Conservation (phyloP, 1,140 invertebrate species). For the Drosophila baimaii region DNA sequence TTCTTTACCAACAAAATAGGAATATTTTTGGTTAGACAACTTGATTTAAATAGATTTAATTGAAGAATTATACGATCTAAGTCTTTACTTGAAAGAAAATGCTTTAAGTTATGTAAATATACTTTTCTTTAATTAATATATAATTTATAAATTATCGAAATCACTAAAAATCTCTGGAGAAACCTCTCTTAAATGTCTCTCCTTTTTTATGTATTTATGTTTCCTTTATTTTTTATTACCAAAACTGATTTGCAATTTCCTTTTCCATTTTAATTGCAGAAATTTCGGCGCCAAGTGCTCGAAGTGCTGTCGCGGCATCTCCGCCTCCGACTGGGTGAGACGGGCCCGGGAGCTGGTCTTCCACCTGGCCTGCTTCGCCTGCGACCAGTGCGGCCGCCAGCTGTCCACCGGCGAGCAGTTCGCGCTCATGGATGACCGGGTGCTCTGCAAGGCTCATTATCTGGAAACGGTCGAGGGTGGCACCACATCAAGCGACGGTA, state of each 20-base stretch:
- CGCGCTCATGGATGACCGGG: slow-evolving; percentile 95
- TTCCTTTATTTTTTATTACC: background rate
- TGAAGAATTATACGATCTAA: too few species aligned
- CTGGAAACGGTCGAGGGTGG: slow-evolving; percentile 96
- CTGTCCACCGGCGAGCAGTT: slow-evolving; percentile 99
- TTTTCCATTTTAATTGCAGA: slow-evolving; percentile 87
- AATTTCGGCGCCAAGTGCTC: slow-evolving; percentile 98
- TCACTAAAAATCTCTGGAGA: background rate
- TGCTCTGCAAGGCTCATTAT: slow-evolving; percentile 98
- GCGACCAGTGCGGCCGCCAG: slow-evolving; percentile 98
- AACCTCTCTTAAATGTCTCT: background rate
- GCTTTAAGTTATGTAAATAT: background rate
- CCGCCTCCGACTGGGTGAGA: slow-evolving; percentile 98
- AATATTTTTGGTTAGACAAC: background rate
- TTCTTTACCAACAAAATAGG: too few species aligned
- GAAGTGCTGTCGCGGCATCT: slow-evolving; percentile 96
- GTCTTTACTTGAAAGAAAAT: rapidly evolving
- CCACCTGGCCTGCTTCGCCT: slow-evolving; percentile 99
- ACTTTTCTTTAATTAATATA: background rate
- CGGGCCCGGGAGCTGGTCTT: slow-evolving; percentile 97
- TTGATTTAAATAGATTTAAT: background rate
- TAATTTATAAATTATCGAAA: background rate
- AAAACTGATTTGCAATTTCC: slow-evolving; percentile 53
- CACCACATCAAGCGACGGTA: slow-evolving; percentile 94
- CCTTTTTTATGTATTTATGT: background rate